Evolutionary conservation across 2,113 vertebrate species (phyloP), one percentile per base, ranked within the genome.

Genomic region (Actenoides lindsayi): DNA sequence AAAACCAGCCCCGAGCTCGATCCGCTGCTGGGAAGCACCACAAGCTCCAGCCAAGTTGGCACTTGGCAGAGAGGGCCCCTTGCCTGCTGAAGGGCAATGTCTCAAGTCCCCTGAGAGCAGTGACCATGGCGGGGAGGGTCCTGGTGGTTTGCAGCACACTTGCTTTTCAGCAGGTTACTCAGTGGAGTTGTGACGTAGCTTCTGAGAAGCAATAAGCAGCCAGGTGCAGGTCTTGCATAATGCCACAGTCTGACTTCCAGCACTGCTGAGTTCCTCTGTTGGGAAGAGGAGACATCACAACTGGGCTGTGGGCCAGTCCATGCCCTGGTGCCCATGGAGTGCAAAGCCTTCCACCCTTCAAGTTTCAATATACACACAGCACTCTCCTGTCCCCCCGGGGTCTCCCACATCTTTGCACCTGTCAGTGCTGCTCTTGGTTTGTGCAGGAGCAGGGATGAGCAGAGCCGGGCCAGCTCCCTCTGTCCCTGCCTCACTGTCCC

Each of bases 21-120:
- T 70, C 80, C n/a, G 23, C 86, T 94, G 83, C 93, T 96, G 95
- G 94, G 93, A 96, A 95, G 64, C 68, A 77, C 60, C 68, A 6
- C 0, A 8, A 70, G 60, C 56, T 41, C 42, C 9, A 1, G 93
- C 96, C 93, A 92, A 90, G 60, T 3, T 8, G 64, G 80, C 76
- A 35, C 28, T 64, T 21, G 23, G 28, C 6, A 11, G 54, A 69
- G 57, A 3, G 39, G 67, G 63, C 21, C 70, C 37, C 18, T 16
- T 68, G 79, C 62, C 37, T 67, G 70, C 56, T 3, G 2, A 15
- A 16, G 31, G 27, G 19, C 1, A 4, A 20, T 16, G 9, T 39
- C 48, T 74, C 39, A 10, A 3, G 51, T 11, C 11, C 62, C 35
- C 28, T 1, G 1, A 10, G 73, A 37, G 51, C 82, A 28, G 31